Percentiles rank a stretch among this genome's conserved stretches.
phyloP scores from a whole-genome alignment of 37 sponge, comb jelly and placozoan species.

The Axinella damicornis region DNA sequence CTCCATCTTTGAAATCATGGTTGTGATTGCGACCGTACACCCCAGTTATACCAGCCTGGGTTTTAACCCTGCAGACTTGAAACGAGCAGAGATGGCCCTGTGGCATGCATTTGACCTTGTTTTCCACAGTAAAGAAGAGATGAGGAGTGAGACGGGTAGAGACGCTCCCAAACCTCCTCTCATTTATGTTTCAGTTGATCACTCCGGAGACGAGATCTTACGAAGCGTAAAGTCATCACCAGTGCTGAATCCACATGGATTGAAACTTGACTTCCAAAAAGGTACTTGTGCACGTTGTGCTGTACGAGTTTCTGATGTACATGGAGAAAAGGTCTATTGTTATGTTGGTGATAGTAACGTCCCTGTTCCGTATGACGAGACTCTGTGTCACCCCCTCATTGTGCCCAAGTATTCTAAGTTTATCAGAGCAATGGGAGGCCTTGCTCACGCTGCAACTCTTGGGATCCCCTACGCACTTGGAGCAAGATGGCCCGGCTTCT shows the following conservation, averaged over 20 bases:
- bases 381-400: neutral
- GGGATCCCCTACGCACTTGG: neutral
- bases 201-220: neutral
- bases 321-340: neutral
- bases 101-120: neutral
- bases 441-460: neutral
- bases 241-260: neutral
- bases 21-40: conserved; percentile 15
- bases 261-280: neutral
- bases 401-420: neutral
- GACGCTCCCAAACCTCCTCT: neutral
- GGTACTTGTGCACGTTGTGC: neutral
- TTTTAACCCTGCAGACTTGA: neutral
- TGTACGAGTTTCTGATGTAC: neutral
- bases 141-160: too few species aligned
- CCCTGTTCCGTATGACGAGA: too few species aligned
- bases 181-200: neutral
- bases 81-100: neutral
- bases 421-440: neutral
- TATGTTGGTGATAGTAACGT: too few species aligned
- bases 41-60: neutral
- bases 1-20: conserved; percentile 23
- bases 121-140: neutral
- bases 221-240: neutral
- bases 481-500: conserved; percentile 8